Base-by-base conservation (phyloP, 1,140 invertebrate genomes). In the Steinernema khuongi region DNA sequence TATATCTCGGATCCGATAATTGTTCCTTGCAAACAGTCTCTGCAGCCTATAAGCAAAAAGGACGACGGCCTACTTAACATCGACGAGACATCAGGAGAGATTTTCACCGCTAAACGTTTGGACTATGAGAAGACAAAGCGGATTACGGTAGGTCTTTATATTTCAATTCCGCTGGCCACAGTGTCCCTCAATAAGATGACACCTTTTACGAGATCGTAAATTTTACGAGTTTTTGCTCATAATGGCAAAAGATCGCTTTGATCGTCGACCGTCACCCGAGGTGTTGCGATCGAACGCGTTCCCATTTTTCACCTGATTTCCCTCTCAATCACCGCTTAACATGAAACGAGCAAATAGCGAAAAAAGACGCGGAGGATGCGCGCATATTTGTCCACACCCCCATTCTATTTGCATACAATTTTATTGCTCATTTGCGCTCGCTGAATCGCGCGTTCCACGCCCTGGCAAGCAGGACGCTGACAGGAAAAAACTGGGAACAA, bases 341-440 rank as follows among this genome's bases (percentile, higher is more conserved):
- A 7, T 41, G 7, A n/a, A 7, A 7, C 14, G 22, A 60, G 50
- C 50, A 22, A 22, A 60, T 41, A 22, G 14, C 50, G 50, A 17
- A 14, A 14, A 22, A 60, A 14, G 50, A 60, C 26, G 14, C 7
- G 36, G 36, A 41, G n/a, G n/a, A n/a, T n/a, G n/a, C 19, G 11
- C 50, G 50, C 50, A 60, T 60, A 60, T 60, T 60, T 60, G 50
- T 26, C 50, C 11, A 60, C 50, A 60, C 36, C 7, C 36, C 7
- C 7, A 41, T 7, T 41, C 36, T 60, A 11, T 60, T 26, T 60
- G 50, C 22, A 26, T 60, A 60, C 50, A 60, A 17, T 60, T 60
- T 60, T 60, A 60, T 60, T 11, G 50, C 11, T 22, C 50, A 22
- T 60, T 60, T n/a, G 7, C 36, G 7, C 36, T 7, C 36, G n/a